Evolutionary conservation across 2,888 invertebrate genomes (phyloP), one percentile per base, ranked within the genome.

Genomic region (Macrosiphum euphorbiae): DNA sequence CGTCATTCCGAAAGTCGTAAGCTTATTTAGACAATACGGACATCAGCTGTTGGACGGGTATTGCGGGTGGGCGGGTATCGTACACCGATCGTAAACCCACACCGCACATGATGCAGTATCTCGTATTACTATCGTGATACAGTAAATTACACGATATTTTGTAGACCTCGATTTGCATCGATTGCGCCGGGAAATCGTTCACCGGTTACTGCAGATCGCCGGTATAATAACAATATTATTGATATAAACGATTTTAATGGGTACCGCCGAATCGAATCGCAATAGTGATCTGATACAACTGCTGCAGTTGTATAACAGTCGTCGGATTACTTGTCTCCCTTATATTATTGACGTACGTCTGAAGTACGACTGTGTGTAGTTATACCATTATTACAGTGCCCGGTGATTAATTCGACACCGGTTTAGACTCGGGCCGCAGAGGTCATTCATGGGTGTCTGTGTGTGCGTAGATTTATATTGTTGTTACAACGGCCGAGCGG

Each of bases 341-440:
- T 86, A 58, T 16, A 44, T 86, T 47, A 44, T 26, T 41, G 85
- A 28, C n/a, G 67, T 67, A 67, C 11, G 28, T 35, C 11, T 35
- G 78, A 13, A n/a, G 78, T 47, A 26, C n/a, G 28, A n/a, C 86
- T 47, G 47, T 28, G 47, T 28, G 47, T 44, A 44, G 44, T 86
- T 28, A 44, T 86, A 86, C 28, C 28, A 86, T 35, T 67, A 67
- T 67, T 20, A 28, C 44, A 16, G 47, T 16, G 44, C n/a, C 5
- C 47, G 47, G 86, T 44, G 58, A 92, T 92, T 87, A 50, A 87
- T 92, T 92, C 92, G 87, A 92, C 92, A 92, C 92, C 87, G 28
- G 61, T 50, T 87, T 28, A 67, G 35, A 91, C 86, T 67, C 58
- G 44, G 55, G 85, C 41, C 35, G 86, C 91, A 88, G 87, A 92